Base-by-base conservation (phyloP, 1,140 invertebrate species). In the Pararge aegeria region DNA sequence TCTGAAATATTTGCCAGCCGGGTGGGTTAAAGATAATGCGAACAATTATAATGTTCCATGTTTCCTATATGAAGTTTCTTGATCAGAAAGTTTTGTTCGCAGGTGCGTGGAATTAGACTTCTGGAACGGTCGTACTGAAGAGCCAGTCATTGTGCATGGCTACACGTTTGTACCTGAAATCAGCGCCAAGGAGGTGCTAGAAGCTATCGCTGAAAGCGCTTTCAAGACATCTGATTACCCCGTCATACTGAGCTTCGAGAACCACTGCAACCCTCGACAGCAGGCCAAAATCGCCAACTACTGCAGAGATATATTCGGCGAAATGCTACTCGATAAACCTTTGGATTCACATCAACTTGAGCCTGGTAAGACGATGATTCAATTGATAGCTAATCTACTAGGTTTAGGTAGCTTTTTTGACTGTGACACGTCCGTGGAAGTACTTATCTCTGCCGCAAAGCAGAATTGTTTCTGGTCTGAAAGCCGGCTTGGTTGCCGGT, bases 161-260 rank as follows among this genome's bases (percentile, higher is more conserved):
- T 99, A 98, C 85, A 99, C 98, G 2, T 96, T 99, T 87, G 98
- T 99, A 68, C 98, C 97, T 59, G 97, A 98, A 89, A 96, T 99
- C 67, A 94, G 94, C 71, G 97, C 98, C 53, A 97, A 96, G 87
- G 98, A 99, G 86, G 98, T 99, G 4, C 93, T 99, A 72, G 97
- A 99, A 91, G 98, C 98, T 46, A 99, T 99, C 75, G 97, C 97
- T 42, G 98, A 99, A 83, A 96, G 95, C 88, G 98, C 98, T 70
- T 99, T 99, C 91, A 99, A 99, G 92, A 99, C 97, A 18, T 98
- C 97, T 13, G 97, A 98, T 68, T 98, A 94, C 91, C 98, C 98
- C 55, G 97, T 99, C 20, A 94, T 93, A 52, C 61, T 99, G 56
- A 99, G 97, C 64, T 99, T 99, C 90, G 98, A 99, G 92, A 99